A percentile compares a stretch with the other conserved stretches of the same genome.
These are phyloP conservation scores for Sitta carolinensis DNA, from an alignment of 2,797 vertebrate genomes.

Conservation along the genomic window DNA sequence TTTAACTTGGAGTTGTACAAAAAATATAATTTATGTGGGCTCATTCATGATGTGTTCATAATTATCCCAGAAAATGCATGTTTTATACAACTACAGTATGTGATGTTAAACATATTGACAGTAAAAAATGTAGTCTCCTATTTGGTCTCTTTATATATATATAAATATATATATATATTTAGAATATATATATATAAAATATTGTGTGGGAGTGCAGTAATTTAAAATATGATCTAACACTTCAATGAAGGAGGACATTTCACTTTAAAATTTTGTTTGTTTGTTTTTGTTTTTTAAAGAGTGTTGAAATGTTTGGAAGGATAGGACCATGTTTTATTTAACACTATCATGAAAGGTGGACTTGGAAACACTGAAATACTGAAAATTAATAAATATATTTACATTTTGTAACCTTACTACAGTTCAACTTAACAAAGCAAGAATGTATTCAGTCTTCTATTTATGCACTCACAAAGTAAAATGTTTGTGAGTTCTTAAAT, in stretches of 20 bases:
- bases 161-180: slow-evolving; percentile 27
- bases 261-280: slow-evolving; percentile 61
- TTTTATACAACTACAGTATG: slow-evolving; percentile 86
- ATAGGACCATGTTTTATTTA: slow-evolving; percentile 54
- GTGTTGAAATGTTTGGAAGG: slow-evolving; percentile 61
- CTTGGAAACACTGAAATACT: slow-evolving; percentile 43
- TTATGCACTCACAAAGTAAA: slow-evolving; percentile 51
- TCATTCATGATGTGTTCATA: slow-evolving; percentile 88
- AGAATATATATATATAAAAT: slow-evolving; percentile 50
- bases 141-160: slow-evolving; percentile 63
- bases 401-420: slow-evolving; percentile 34
- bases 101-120: slow-evolving; percentile 82
- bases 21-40: slow-evolving; percentile 88
- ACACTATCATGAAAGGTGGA: slow-evolving; percentile 57
- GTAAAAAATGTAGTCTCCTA: slow-evolving; percentile 85
- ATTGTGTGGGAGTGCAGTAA: slow-evolving; percentile 60
- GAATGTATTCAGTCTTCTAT: slow-evolving; percentile 41
- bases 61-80: slow-evolving; percentile 88
- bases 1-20: slow-evolving; percentile 84
- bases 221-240: slow-evolving; percentile 61
- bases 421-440: background rate
- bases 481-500: slow-evolving; percentile 43
- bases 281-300: slow-evolving; percentile 60
- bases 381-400: slow-evolving; percentile 53
- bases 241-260: slow-evolving; percentile 72